phyloP scores from a whole-genome alignment of 2,888 invertebrate species.

The Antheraea yamamai region DNA sequence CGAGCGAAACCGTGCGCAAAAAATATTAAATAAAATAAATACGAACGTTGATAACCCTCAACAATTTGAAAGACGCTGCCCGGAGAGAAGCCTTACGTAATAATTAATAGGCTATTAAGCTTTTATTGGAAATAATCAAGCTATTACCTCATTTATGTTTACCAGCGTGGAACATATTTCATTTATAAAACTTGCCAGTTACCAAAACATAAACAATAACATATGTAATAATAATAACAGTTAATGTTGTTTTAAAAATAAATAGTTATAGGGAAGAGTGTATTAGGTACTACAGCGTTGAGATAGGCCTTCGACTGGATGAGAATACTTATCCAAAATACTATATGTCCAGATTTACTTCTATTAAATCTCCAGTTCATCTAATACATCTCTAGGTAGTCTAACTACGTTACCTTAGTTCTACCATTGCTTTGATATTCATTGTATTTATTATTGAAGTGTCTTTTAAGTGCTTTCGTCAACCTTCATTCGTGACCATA shows the following conservation, averaged over 20 bases:
- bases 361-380: neutral
- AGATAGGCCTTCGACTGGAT: neutral
- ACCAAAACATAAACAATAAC: neutral
- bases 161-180: neutral
- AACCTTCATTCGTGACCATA: neutral
- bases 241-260: neutral
- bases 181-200: neutral
- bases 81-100: neutral
- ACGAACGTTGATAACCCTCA: neutral
- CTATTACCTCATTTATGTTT: neutral
- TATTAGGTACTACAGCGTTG: neutral
- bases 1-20: neutral
- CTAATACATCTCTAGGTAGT: neutral
- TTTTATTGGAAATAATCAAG: neutral
- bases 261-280: no score
- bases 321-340: neutral
- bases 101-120: constrained; percentile 2
- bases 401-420: neutral
- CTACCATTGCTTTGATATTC: neutral
- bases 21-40: neutral
- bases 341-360: neutral
- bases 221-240: neutral
- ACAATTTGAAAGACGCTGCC: neutral
- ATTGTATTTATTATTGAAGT: neutral
- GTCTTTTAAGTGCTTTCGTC: neutral